phyloP scores from a whole-genome alignment of 1,140 invertebrate genomes.

The Cyclargus thomasi region DNA sequence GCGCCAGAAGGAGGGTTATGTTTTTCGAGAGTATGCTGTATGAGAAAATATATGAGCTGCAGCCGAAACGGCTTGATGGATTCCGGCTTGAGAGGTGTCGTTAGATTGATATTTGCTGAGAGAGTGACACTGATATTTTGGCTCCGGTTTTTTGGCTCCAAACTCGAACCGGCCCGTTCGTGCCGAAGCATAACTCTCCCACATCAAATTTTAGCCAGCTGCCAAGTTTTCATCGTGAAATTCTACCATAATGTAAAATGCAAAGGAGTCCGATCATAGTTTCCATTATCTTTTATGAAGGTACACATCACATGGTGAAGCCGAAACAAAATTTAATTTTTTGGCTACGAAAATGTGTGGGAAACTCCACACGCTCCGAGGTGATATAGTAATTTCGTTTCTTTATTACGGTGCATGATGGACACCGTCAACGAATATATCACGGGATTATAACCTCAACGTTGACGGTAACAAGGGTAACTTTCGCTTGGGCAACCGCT shows the following conservation, averaged over 20 bases:
- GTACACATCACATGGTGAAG: not conserved
- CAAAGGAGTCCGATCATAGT: not conserved
- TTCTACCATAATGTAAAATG: not conserved
- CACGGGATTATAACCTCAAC: not conserved
- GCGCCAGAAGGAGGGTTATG: no score
- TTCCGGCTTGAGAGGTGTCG: no score
- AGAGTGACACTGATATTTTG: no score
- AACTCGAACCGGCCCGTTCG: no score
- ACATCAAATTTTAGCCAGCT: no score
- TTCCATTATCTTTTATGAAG: constrained; percentile 3
- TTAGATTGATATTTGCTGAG: no score
- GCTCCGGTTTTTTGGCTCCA: no score
- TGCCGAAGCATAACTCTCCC: no score
- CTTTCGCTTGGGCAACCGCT: not conserved
- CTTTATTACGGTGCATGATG: constrained; percentile 13
- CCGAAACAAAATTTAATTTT: not conserved
- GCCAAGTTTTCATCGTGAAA: not conserved
- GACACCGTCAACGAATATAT: not conserved
- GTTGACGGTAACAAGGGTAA: not conserved
- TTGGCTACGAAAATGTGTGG: not conserved
- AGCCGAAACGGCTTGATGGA: no score
- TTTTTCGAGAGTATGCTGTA: no score
- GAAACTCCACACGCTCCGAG: not conserved
- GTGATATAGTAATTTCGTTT: constrained; percentile 5
- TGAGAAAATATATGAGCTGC: no score